These are phyloP conservation scores for Dryadula phaetusa DNA, from an alignment of 2,888 invertebrate species.

Conservation along the genomic window DNA sequence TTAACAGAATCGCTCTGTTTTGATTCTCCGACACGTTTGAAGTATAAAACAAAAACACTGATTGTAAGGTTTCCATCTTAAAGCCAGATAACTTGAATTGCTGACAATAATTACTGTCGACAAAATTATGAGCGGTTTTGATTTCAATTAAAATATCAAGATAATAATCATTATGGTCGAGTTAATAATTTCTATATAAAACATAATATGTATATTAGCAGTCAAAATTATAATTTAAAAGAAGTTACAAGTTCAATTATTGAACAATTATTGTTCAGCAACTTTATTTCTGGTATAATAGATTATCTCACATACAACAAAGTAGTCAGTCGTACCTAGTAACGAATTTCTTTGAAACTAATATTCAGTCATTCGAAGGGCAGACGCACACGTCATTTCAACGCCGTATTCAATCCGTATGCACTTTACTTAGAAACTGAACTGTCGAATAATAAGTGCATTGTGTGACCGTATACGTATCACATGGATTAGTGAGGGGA, in stretches of 20 bases:
- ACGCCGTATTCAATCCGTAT: conserved; percentile 71
- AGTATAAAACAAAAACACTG: conserved; percentile 51
- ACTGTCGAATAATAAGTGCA: conserved; percentile 83
- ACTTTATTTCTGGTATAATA: conserved; percentile 26
- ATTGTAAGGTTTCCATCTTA: conserved; percentile 51
- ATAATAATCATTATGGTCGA: conserved; percentile 1
- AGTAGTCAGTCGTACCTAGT: conserved; percentile 45
- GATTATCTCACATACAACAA: conserved; percentile 46
- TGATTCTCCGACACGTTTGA: conserved; percentile 58
- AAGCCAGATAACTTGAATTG: conserved; percentile 50
- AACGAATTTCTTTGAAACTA: conserved; percentile 49
- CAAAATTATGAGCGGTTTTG: conserved; percentile 42
- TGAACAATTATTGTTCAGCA: neutral
- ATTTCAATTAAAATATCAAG: conserved; percentile 35
- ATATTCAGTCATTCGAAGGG: conserved; percentile 68
- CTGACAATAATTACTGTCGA: conserved; percentile 48
- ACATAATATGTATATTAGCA: conserved; percentile 1
- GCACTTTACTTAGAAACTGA: conserved; percentile 82
- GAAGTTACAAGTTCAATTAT: no score
- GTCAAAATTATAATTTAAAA: no score
- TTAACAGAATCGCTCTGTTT: conserved; percentile 60
- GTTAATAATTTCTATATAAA: conserved; percentile 14
- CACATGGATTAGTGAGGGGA: conserved; percentile 79
- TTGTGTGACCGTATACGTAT: conserved; percentile 80
- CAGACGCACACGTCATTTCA: conserved; percentile 73